Conservation (phyloP, 2,797 vertebrate species). For the Podargus strigoides region DNA sequence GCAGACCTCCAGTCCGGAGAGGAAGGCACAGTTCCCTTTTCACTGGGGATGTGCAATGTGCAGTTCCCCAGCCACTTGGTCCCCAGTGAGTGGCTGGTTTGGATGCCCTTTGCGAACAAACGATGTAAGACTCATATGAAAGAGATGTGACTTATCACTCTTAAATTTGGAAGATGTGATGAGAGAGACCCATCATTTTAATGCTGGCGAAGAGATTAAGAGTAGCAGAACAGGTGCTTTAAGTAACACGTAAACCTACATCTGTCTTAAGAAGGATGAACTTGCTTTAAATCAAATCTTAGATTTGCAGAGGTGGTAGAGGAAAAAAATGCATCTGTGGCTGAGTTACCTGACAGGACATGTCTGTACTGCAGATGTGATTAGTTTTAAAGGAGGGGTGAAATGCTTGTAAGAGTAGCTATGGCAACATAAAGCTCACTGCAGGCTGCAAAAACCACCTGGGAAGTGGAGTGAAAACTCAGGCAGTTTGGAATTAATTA, state of each 20-base stretch:
- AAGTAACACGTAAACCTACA: neutral
- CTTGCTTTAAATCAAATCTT: neutral
- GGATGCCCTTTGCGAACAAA: neutral
- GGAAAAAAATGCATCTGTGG: neutral
- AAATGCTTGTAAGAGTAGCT: neutral
- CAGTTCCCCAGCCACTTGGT: neutral
- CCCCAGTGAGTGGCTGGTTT: neutral
- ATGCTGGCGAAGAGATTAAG: neutral
- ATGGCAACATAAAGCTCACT: neutral
- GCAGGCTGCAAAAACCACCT: neutral
- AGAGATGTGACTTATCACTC: neutral
- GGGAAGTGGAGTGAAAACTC: neutral
- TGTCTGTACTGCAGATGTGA: neutral
- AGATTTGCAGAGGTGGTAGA: neutral
- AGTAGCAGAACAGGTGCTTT: neutral
- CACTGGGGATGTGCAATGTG: neutral
- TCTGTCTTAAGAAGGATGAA: neutral
- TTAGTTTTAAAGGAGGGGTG: neutral
- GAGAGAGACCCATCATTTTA: neutral
- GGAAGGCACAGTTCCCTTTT: neutral
- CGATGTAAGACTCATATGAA: neutral
- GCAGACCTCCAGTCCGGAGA: neutral
- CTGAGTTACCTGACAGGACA: neutral
- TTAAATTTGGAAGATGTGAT: neutral
- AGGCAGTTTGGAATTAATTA: neutral